phyloP scores from a whole-genome alignment of 37 sponge, comb jelly and placozoan genomes.

The Ianthella basta region DNA sequence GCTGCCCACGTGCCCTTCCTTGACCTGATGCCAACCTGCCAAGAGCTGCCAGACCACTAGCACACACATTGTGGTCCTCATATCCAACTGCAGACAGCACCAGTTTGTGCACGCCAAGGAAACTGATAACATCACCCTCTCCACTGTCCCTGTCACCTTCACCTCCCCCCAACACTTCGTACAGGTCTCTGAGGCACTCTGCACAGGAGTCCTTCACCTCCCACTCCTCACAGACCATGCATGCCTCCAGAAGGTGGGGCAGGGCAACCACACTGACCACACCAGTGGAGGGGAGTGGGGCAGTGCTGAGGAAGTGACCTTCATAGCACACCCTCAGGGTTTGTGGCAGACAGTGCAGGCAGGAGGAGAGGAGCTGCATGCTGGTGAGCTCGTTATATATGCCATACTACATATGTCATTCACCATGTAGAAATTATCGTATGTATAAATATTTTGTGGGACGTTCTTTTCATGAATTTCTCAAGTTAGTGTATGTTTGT shows the following conservation, averaged over 20 bases:
- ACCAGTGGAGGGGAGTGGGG: too few species aligned
- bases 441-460: too few species aligned
- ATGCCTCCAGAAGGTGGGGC: neutral
- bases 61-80: neutral
- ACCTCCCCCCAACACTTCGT: neutral
- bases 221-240: conserved; percentile 4
- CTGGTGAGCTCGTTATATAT: too few species aligned
- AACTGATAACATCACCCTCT: neutral
- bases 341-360: neutral
- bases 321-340: neutral
- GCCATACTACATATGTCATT: too few species aligned
- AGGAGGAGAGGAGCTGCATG: neutral
- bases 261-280: neutral
- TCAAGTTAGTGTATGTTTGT: too few species aligned
- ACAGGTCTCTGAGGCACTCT: neutral
- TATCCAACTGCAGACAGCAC: conserved; percentile 4
- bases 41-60: neutral
- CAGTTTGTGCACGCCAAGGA: neutral
- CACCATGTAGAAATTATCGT: too few species aligned
- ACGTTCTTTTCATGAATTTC: too few species aligned
- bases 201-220: conserved; percentile 9
- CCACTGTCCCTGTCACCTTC: too few species aligned
- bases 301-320: too few species aligned
- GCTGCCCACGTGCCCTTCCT: neutral
- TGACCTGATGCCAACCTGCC: neutral